Base-by-base conservation (phyloP, 2,113 vertebrate genomes). In the Aegithalos caudatus region DNA sequence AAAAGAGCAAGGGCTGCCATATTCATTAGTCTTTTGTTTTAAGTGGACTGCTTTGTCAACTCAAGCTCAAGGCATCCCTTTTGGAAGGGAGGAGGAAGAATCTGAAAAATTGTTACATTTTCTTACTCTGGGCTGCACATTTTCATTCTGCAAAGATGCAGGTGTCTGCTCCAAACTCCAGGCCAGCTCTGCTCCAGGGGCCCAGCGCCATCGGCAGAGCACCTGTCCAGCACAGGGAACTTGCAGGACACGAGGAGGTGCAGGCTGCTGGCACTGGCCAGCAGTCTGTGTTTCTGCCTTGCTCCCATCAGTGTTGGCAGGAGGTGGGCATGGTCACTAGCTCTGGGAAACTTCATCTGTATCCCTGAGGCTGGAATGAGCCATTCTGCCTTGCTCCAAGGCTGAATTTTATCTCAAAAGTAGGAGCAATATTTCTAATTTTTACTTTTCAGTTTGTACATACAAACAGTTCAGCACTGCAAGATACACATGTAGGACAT, bases 1-100 rank as follows among this genome's bases (percentile, higher is more conserved):
- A 90, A 66, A 97, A 83, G 67, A 87, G 67, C 71, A 83, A 92
- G 67, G 44, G 33, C 67, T 62, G 79, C 64, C 47, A 33, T 29
- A 84, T 84, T 92, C 85, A 71, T 86, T 83, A 90, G 47, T 86
- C 67, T 93, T 69, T 64, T 48, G 35, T 90, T 95, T 86, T 78
- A 86, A 95, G 91, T 64, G 56, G 69, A 81, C 64, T 71, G 40
- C 12, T 77, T 64, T 62, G 47, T 61, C 58, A 38, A 61, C 66
- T 76, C 22, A 62, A 72, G 74, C 25, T n/a, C 76, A 83, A 81
- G 56, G 56, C 64, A 40, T 57, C 38, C n/a, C 45, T 88, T 79
- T 37, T 0, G 2, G 31, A 80, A 80, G 40, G 70, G 56, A 53
- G 44, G 12, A 28, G 38, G 15, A 60, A 58, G 31, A 33, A 37